Percentiles rank a stretch among this genome's conserved stretches.
Conservation (phyloP, 2,113 vertebrate genomes). For the Dasypus novemcinctus region DNA sequence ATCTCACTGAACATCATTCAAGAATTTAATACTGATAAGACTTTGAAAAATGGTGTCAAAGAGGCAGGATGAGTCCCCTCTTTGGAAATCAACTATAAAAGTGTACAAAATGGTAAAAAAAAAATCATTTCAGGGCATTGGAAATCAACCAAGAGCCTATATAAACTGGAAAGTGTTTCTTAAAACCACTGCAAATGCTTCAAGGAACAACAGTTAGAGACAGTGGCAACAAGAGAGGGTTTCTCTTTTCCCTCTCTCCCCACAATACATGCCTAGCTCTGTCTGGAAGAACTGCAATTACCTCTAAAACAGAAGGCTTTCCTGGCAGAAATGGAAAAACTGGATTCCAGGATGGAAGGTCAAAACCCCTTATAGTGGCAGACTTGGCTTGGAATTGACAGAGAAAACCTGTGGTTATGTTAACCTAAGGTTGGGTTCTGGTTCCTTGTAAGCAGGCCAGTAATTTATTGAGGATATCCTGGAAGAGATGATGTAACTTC, state of each 20-base stretch:
- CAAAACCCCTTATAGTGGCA: neutral
- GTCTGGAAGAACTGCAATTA: neutral
- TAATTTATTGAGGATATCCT: neutral
- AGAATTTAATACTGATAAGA: neutral
- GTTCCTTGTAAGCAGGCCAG: neutral
- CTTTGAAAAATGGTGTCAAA: neutral
- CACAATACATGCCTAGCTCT: no score
- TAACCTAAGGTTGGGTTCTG: neutral
- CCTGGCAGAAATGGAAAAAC: neutral
- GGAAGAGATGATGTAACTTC: neutral
- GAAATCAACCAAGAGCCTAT: neutral
- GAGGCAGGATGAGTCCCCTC: neutral
- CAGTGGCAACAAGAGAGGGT: neutral
- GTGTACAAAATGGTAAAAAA: neutral
- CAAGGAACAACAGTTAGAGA: neutral
- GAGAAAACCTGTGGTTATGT: neutral
- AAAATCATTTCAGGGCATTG: neutral
- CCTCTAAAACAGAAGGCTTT: neutral
- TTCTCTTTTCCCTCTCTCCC: neutral
- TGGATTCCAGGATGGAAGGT: neutral
- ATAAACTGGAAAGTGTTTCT: neutral
- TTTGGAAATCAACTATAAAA: neutral
- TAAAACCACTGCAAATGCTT: neutral
- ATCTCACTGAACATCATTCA: neutral
- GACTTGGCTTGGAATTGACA: neutral